These are phyloP conservation scores for Aramus guarauna DNA, from an alignment of 2,113 vertebrate species.

Conservation along the genomic window DNA sequence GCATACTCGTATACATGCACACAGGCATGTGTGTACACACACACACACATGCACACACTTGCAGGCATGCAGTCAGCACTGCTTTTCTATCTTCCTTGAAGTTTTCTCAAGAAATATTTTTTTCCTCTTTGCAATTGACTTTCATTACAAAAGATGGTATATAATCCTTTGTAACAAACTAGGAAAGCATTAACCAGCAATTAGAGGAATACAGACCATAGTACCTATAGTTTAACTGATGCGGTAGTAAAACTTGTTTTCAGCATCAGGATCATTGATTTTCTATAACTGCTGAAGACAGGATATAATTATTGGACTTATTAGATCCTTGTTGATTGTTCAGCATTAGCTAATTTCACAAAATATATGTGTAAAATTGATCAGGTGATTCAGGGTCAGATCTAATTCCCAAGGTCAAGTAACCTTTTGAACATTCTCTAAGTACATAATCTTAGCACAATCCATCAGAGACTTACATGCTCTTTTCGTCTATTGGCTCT, in stretches of 20 bases:
- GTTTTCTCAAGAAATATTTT: slow-evolving; percentile 5
- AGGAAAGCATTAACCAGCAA: slow-evolving; percentile 36
- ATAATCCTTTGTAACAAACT: slow-evolving; percentile 9
- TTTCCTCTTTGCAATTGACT: slow-evolving; percentile 10
- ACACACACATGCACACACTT: not conserved
- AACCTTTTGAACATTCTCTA: slow-evolving; percentile 69
- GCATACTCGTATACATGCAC: not conserved
- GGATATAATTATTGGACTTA: slow-evolving; percentile 42
- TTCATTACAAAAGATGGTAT: not conserved
- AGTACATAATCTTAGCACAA: slow-evolving; percentile 64
- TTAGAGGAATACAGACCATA: slow-evolving; percentile 36
- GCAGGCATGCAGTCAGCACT: not conserved
- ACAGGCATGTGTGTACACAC: too few species aligned
- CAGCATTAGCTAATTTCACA: slow-evolving; percentile 55
- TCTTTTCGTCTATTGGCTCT: slow-evolving; percentile 46
- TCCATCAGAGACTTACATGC: slow-evolving; percentile 55
- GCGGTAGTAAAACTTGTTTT: slow-evolving; percentile 32
- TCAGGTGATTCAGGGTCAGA: slow-evolving; percentile 61
- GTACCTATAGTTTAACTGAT: slow-evolving; percentile 4
- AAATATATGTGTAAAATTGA: slow-evolving; percentile 60
- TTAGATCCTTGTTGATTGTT: slow-evolving; percentile 20
- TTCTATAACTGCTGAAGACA: slow-evolving; percentile 20
- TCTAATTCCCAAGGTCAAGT: slow-evolving; percentile 72
- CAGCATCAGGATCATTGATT: slow-evolving; percentile 22
- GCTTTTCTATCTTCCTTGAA: slow-evolving; percentile 31